Base-by-base conservation (phyloP, 2,888 invertebrate genomes). In the Punctoribates punctum region DNA sequence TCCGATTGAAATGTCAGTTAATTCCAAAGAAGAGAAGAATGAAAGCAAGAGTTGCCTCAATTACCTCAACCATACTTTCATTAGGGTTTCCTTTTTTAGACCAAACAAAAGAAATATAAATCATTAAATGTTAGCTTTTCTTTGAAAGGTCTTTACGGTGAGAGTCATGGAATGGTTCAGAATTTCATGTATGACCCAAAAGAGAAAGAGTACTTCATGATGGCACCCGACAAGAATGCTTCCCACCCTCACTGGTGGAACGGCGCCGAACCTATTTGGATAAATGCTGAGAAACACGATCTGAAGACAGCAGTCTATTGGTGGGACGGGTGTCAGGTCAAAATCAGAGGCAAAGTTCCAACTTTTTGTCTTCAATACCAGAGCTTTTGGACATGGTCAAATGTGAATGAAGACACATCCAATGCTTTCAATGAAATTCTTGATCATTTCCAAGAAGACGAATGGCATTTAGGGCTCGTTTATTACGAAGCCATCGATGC, bases 101-200 rank as follows among this genome's bases (percentile, higher is more conserved):
- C 17, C 8, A 34, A 34, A 65, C 29, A 65, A 65, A 34, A 34
- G n/a, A 11, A 65, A 65, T 34, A 6, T 34, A 15, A 65, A 65
- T 34, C 29, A 34, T 17, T 65, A 17, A 34, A 65, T 34, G 34
- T 23, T 6, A 34, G 3, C 25, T 17, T 34, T 65, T 60, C 8
- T 3, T 17, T 34, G n/a, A 62, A 70, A 70, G 70, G 80, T 34
- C 70, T 79, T n/a, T 82, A 83, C 78, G 82, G 83, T 6, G 84
- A 84, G 79, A 81, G 76, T 29, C 84, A 84, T 79, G 83, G 83
- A 13, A 82, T 84, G 48, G 80, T 84, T 34, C 83, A 83, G 27
- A 84, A 84, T 77, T 82, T 82, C 79, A 83, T 84, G 82, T 83
- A 82, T 77, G 83, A 84, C 79, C 75, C 81, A 11, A 77, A 79